Evolutionary conservation across 1,140 invertebrate species (phyloP).

Genomic region (Lethocerus indicus): DNA sequence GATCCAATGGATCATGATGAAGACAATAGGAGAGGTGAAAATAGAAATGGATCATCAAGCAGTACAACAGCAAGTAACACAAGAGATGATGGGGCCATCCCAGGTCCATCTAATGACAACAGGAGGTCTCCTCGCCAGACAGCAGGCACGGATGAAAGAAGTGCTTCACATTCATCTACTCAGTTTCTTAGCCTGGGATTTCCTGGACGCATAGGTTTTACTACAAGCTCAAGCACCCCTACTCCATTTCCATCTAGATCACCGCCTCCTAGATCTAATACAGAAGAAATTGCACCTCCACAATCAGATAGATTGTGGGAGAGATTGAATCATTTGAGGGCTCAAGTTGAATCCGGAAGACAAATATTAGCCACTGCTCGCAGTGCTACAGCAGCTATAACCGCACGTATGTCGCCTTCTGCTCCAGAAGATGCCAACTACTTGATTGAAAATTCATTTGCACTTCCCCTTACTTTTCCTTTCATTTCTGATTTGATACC

Average conservation of each 20-base stretch:
- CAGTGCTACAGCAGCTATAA: constrained; percentile 2
- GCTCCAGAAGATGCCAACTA: constrained; percentile 9
- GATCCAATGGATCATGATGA: constrained; percentile 40
- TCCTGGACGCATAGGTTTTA: no score
- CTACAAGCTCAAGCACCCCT: background rate
- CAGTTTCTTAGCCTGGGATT: background rate
- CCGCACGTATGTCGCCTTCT: constrained; percentile 3
- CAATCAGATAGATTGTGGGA: constrained; percentile 2
- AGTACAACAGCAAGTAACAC: constrained; percentile 2
- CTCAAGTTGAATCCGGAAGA: constrained; percentile 7
- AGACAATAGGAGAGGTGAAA: no score
- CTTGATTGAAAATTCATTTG: constrained; percentile 4
- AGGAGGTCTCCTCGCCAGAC: constrained; percentile 2
- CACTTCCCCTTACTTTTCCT: no score
- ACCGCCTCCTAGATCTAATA: background rate
- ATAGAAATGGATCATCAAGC: constrained; percentile 11
- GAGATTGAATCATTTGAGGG: constrained; percentile 3
- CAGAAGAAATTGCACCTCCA: background rate
- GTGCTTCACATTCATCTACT: constrained; percentile 14
- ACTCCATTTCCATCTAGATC: background rate
- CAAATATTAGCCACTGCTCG: background rate
- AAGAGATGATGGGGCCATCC: background rate
- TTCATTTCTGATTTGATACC: no score
- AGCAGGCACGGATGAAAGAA: constrained; percentile 14
- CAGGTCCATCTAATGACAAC: constrained; percentile 1